phyloP scores from a whole-genome alignment of 2,888 invertebrate species.

The Caenorhabditis angaria region DNA sequence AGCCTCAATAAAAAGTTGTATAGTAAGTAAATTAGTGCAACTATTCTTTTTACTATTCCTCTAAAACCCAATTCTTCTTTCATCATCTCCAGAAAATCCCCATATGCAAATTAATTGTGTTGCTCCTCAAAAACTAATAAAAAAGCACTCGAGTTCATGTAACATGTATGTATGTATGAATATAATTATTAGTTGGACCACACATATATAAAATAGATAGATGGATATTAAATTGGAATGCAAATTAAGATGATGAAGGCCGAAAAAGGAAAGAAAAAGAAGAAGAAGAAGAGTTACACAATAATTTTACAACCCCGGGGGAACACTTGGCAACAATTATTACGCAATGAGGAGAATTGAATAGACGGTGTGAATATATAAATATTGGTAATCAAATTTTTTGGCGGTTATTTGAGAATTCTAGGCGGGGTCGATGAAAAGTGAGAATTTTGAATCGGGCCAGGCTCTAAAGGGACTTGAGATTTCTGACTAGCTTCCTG shows the following conservation, averaged over 20 bases:
- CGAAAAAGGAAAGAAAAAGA: no score
- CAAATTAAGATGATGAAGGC: neutral
- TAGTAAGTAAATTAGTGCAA: neutral
- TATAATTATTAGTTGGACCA: neutral
- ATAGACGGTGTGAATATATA: neutral
- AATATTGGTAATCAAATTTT: neutral
- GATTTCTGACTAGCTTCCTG: no score
- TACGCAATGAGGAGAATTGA: neutral
- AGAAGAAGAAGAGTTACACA: conserved; percentile 1
- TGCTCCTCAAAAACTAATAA: conserved; percentile 1
- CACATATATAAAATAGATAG: neutral
- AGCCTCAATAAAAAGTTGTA: neutral
- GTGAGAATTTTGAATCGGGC: no score
- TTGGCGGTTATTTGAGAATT: neutral
- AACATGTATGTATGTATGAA: neutral
- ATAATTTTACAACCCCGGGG: neutral
- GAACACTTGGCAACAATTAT: neutral
- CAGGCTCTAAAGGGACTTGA: no score
- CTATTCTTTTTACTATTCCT: neutral
- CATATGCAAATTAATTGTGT: conserved; percentile 4
- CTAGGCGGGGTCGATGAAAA: no score
- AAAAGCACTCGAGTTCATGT: conserved; percentile 5
- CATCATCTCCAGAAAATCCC: neutral
- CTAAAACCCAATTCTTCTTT: neutral
- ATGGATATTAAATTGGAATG: neutral